A percentile compares a stretch with the other conserved stretches of the same genome.
phyloP scores from a whole-genome alignment of 1,140 invertebrate genomes.

The Bacillus rossius region DNA sequence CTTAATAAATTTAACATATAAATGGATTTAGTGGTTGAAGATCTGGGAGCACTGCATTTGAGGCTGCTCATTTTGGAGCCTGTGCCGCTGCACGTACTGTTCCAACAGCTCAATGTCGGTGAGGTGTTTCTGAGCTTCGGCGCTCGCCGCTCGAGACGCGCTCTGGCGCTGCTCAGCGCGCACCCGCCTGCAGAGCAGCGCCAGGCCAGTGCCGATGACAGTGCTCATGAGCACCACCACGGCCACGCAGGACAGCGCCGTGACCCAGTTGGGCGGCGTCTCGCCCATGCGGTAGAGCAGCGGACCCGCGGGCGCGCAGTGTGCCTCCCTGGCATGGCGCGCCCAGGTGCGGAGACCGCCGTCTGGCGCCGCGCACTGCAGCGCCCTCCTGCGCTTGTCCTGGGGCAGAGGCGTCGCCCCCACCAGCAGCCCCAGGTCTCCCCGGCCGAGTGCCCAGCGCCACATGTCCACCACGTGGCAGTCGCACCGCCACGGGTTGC shows the following conservation, averaged over 20 bases:
- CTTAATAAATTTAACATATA: too few species aligned
- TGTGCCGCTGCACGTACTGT: too few species aligned
- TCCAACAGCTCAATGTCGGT: too few species aligned
- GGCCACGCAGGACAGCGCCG: neutral
- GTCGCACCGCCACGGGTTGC: conserved; percentile 64
- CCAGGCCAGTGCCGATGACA: neutral
- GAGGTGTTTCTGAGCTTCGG: too few species aligned
- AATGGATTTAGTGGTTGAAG: too few species aligned
- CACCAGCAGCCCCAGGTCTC: conserved; percentile 42
- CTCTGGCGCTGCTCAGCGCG: too few species aligned
- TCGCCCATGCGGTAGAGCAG: neutral
- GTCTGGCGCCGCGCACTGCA: conserved; percentile 44
- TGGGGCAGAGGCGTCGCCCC: conserved; percentile 47
- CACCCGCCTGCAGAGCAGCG: neutral
- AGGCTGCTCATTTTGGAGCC: too few species aligned
- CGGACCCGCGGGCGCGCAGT: neutral
- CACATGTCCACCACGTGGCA: conserved; percentile 64
- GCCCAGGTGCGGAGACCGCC: neutral
- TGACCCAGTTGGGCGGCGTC: neutral
- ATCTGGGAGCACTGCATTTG: too few species aligned
- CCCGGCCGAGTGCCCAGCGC: conserved; percentile 63
- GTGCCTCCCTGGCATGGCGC: neutral
- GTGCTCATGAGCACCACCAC: neutral
- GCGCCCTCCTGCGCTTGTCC: conserved; percentile 56
- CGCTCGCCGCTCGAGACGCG: too few species aligned